Base-by-base conservation (phyloP, 2,888 invertebrate genomes). In the Sylvicola cinctus region DNA sequence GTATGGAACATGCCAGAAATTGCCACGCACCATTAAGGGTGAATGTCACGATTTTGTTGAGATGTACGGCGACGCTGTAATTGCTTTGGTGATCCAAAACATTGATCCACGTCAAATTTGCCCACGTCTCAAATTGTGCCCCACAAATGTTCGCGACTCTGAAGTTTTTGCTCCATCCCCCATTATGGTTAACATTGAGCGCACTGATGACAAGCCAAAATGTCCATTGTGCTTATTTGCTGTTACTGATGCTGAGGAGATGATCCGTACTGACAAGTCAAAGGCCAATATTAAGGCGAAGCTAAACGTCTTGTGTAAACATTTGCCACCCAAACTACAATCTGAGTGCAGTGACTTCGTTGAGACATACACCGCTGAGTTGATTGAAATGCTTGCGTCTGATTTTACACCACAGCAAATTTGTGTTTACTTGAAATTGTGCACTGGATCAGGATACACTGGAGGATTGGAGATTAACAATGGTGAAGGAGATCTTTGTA, bases 141-240 rank as follows among this genome's bases (percentile, higher is more conserved):
- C 78, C 0, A 55, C 62, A 5, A 52, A 57, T 10, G 50, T 57
- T 16, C 55, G 65, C 20, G 62, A 65, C 34, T 63, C 72, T 27
- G 64, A 67, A 42, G 61, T 70, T 38, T 61, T 65, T 42, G 51
- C 62, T 38, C 50, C 51, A 2, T 36, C 40, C 29, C 33, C 45
- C 49, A 36, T 46, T 6, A 42, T 46, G 20, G 44, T 51, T 1
- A 36, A 39, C 3, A 38, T 43, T 11, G 29, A 37, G 15, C n/a
- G 29, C 4, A 40, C 43, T 39, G 53, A 17, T 28, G 34, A 34
- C 17, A 73, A 75, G 44, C 66, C 70, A 13, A 75, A 70, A 45
- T 87, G 90, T 49, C 77, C 83, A 2, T 58, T 90, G 7, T 91
- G 91, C 48, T 62, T 88, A 38, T 75, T 85, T 51, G 81, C 81